A percentile compares a stretch with the other conserved stretches of the same genome.
Evolutionary conservation across 1,140 invertebrate species (phyloP).

Genomic region (Monomorium pharaonis): DNA sequence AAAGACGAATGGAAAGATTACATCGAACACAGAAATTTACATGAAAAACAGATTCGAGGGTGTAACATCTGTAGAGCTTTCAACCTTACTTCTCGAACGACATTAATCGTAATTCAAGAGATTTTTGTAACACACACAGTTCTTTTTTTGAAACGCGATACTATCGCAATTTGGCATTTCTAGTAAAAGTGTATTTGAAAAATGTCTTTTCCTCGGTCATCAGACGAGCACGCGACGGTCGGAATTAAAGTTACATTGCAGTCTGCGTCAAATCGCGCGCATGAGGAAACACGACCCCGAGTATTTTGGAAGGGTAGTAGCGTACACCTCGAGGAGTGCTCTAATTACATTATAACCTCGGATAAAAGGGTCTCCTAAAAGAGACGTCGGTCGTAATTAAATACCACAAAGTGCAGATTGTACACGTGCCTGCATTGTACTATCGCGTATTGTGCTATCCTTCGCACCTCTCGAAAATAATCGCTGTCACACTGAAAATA

Average conservation of each 20-base stretch:
- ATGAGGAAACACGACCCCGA: conserved; percentile 9
- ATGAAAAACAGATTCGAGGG: neutral
- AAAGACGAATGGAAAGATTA: conserved; percentile 1
- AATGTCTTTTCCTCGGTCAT: neutral
- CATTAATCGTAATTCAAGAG: neutral
- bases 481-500: neutral
- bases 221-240: neutral
- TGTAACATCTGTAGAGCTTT: neutral
- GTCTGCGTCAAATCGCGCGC: neutral
- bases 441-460: conserved; percentile 1
- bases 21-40: neutral
- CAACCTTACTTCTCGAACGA: neutral
- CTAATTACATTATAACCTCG: conserved; percentile 70
- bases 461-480: neutral
- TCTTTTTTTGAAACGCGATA: neutral
- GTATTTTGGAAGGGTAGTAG: conserved; percentile 18
- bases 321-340: conserved; percentile 58
- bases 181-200: neutral
- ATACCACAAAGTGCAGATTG: conserved; percentile 22
- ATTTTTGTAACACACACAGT: neutral
- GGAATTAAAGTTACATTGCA: neutral
- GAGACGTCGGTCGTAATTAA: conserved; percentile 66
- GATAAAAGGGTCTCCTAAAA: conserved; percentile 60
- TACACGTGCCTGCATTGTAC: conserved; percentile 26
- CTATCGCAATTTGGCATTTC: neutral